Base-by-base conservation (phyloP, 53 echinoderm and acorn worm genomes). In the Antedon mediterranea region DNA sequence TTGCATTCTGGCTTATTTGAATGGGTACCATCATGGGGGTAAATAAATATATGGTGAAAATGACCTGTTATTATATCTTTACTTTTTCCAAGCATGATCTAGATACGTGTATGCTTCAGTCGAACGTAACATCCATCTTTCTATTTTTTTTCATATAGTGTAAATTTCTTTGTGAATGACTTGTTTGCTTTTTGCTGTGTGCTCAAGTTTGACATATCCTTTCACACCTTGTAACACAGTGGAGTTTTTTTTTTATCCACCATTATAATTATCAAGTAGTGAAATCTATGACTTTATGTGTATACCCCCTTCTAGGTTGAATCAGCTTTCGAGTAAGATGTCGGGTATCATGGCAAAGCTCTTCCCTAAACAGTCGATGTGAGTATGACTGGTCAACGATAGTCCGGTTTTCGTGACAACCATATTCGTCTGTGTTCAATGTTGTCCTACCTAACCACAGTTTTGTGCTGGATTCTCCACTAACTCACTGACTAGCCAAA, bases 341-440 rank as follows among this genome's bases (percentile, higher is more conserved):
- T 88, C 88, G 73, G 91, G 91, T 75, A 82, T 91, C 27, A 85
- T 94, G 78, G 94, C 89, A 85, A 94, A 94, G 85, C 86, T 94
- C 31, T 85, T 94, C 82, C 94, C 91, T 82, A 94, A 94, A 91
- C 91, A 89, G 85, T 87, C 85, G 87, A 94, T 91, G 94, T 94
- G 94, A 94, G 94, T 94, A 94, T 57, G 9, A 57, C 9, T 57
- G 57, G 57, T 57, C 57, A 57, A 26, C 57, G 57, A 13, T n/a
- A n/a, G n/a, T 41, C 41, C 57, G 20, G 57, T 57, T 57, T 37
- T 18, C 57, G 57, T 57, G 57, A 57, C 57, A 57, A 57, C 57
- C 57, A 37, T 57, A 57, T 18, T 37, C 57, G 57, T 57, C 14
- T 57, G 57, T 57, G 57, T 57, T 57, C 57, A 57, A 18, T 57